Conservation (phyloP, 2,113 vertebrate genomes). For the Ivindomyrus marchei region DNA sequence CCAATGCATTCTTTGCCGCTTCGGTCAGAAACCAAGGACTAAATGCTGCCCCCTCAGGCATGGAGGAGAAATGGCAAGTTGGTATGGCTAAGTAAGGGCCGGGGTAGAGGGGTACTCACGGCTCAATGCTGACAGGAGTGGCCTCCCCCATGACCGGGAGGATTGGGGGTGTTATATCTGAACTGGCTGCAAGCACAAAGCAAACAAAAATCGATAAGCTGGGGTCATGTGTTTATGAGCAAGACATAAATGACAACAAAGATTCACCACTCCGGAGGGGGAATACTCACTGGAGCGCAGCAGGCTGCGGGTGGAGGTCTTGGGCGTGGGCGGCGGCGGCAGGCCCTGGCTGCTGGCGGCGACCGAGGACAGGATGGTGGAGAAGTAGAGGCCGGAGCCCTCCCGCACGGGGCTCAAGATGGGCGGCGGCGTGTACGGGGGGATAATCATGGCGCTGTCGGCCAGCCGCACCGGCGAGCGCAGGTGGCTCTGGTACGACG, state of each 20-base stretch:
- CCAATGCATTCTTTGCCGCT: background rate
- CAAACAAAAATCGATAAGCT: constrained; percentile 13
- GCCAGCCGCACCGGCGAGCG: constrained; percentile 84
- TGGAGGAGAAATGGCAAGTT: background rate
- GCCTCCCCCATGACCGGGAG: constrained; percentile 85
- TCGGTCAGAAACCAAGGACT: background rate
- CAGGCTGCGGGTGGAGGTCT: constrained; percentile 84
- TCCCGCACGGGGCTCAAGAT: constrained; percentile 96
- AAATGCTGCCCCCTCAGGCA: background rate
- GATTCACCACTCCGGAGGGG: background rate
- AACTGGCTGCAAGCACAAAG: constrained; percentile 69
- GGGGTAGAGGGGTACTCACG: constrained; percentile 70
- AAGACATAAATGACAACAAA: background rate
- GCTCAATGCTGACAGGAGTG: constrained; percentile 95
- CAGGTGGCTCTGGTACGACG: constrained; percentile 92
- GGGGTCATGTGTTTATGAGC: background rate
- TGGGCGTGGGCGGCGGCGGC: constrained; percentile 84
- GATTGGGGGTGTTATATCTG: constrained; percentile 90
- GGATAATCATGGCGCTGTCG: constrained; percentile 82
- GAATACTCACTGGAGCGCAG: constrained; percentile 84
- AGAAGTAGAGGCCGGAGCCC: constrained; percentile 95
- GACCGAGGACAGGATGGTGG: constrained; percentile 79
- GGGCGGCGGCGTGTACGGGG: constrained; percentile 91
- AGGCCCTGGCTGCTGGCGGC: constrained; percentile 62
- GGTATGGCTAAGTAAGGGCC: background rate